Base-by-base conservation (phyloP, 2,888 invertebrate species). In the Dyspetes luteomarginatus region DNA sequence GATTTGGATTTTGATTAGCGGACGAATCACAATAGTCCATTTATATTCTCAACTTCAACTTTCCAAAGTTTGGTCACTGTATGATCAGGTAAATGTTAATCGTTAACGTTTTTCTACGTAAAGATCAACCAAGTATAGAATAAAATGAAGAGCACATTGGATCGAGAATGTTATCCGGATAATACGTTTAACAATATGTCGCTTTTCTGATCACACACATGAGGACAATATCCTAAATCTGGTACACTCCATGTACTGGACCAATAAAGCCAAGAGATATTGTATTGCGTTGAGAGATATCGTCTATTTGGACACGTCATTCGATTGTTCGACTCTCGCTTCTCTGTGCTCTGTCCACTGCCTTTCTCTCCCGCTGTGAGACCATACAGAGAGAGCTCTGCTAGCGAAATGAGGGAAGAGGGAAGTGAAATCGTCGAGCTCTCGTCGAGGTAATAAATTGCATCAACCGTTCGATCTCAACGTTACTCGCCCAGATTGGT, bases 401-500 rank as follows among this genome's bases (percentile, higher is more conserved):
- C 45, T 26, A 80, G 67, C 67, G 67, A 72, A 80, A 80, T 56
- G 73, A 77, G 73, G 81, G 77, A 12, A 9, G 41, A 48, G 48
- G 58, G 58, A 9, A 48, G n/a, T 56, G 73, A 77, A 81, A 81
- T 81, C 76, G 81, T 77, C 73, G 65, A 65, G 77, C 64, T 64
- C 58, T 81, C 73, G 73, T 72, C 68, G 62, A 62, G 43, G 77
- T 73, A 81, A 81, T 81, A 81, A 81, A 81, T 81, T 69, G 77
- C 73, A 72, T 67, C 60, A 68, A 45, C 72, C 55, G 26, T 74
- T 74, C 76, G 52, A 12, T 30, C 55, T 67, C 52, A 56, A 56
- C 77, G 77, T 81, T 81, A 81, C 81, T 81, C 81, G 81, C n/a
- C 81, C 77, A 81, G 81, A 81, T 81, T 81, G 77, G 68, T 69